Evolutionary conservation across 2,888 invertebrate species (phyloP).

Genomic region (Phyto melanocephala): DNA sequence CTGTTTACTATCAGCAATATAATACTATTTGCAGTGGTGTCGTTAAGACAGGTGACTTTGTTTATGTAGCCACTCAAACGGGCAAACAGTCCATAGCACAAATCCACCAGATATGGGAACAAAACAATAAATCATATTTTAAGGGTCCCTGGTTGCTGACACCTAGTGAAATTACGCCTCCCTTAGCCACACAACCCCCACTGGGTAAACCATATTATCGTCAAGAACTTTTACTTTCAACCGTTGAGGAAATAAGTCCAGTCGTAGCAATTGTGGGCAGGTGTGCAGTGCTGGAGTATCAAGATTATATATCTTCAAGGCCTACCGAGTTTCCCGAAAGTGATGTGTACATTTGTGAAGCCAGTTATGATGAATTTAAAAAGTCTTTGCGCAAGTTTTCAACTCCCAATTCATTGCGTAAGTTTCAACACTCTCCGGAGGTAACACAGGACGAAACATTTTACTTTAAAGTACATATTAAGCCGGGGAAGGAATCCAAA

Average conservation of each 20-base stretch:
- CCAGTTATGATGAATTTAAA: constrained; percentile 93
- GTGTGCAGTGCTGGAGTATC: constrained; percentile 93
- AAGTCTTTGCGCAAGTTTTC: constrained; percentile 86
- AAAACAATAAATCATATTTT: constrained; percentile 94
- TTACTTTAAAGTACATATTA: constrained; percentile 85
- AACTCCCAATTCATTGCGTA: constrained; percentile 83
- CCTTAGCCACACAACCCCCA: constrained; percentile 82
- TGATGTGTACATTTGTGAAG: constrained; percentile 95
- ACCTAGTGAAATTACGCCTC: constrained; percentile 89
- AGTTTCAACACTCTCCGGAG: constrained; percentile 88
- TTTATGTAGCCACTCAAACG: constrained; percentile 94
- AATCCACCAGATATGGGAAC: constrained; percentile 96
- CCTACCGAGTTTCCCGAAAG: constrained; percentile 95
- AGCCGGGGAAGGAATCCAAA: constrained; percentile 80
- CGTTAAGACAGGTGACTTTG: constrained; percentile 94
- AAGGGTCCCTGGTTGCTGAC: constrained; percentile 96
- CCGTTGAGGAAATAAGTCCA: constrained; percentile 94
- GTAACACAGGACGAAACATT: constrained; percentile 97
- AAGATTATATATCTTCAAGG: constrained; percentile 93
- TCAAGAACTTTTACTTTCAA: constrained; percentile 94
- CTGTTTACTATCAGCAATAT: constrained; percentile 95
- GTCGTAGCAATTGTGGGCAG: constrained; percentile 94
- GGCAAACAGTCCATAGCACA: constrained; percentile 95
- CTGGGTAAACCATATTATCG: constrained; percentile 91
- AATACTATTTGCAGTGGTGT: constrained; percentile 90